Evolutionary conservation across 2,797 vertebrate genomes (phyloP).

Genomic region (Chelidonichthys spinosus): DNA sequence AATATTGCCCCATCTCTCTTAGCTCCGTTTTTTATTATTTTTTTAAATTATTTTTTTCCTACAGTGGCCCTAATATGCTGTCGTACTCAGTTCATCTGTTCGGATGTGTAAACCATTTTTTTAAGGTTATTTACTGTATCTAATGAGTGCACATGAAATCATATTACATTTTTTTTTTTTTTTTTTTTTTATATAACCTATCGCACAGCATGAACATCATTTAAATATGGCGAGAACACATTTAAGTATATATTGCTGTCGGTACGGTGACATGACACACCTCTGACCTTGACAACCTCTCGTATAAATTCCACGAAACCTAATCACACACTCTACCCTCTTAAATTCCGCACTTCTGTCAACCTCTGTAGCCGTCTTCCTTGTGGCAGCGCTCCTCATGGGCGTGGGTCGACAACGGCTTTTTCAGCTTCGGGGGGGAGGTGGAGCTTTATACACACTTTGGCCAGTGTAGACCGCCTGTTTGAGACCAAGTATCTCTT

Average conservation of each 20-base stretch:
- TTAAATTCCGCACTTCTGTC: conserved; percentile 61
- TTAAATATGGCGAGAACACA: conserved; percentile 8
- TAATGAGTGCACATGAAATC: neutral
- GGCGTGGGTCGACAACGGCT: conserved; percentile 25
- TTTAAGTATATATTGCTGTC: conserved; percentile 34
- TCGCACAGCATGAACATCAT: conserved; percentile 6
- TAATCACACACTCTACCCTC: conserved; percentile 64
- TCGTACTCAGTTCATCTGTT: neutral
- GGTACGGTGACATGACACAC: conserved; percentile 15
- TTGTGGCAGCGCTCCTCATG: conserved; percentile 42
- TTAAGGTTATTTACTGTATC: neutral
- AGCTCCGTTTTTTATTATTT: too few relatives aligned
- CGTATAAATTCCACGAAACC: conserved; percentile 65
- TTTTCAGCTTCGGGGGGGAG: conserved; percentile 28
- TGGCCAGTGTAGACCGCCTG: conserved; percentile 89
- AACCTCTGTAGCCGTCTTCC: conserved; percentile 57
- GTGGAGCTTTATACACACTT: conserved; percentile 23
- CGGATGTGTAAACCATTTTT: neutral
- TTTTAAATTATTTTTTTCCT: too few relatives aligned
- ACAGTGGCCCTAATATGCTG: too few relatives aligned
- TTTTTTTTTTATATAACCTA: neutral
- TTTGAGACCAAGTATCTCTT: conserved; percentile 84
- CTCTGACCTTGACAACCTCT: conserved; percentile 49
- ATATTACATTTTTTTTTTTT: neutral
- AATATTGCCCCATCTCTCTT: too few relatives aligned